Evolutionary conservation across 2,888 invertebrate species (phyloP).

Genomic region (Drosophila maculinotata): DNA sequence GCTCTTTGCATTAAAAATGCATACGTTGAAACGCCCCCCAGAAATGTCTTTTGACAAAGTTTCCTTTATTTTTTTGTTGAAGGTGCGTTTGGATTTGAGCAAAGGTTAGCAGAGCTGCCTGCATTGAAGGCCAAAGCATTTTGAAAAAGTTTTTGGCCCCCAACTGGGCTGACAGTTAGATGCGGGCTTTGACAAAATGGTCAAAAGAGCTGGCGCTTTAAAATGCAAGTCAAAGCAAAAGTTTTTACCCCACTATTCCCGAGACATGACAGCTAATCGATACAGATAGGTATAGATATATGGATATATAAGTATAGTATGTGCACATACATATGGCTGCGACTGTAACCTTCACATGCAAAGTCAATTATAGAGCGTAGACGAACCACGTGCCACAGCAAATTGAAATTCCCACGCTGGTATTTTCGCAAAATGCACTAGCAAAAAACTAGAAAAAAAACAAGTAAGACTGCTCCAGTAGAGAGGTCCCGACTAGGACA

Average conservation of each 20-base stretch:
- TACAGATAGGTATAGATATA: constrained; percentile 26
- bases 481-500: no score
- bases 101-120: constrained; percentile 3
- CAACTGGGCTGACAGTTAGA: constrained; percentile 49
- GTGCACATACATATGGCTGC: not conserved
- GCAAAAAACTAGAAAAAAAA: constrained; percentile 22
- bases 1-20: constrained; percentile 73
- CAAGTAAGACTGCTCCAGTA: not conserved
- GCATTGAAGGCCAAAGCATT: constrained; percentile 56
- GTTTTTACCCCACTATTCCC: constrained; percentile 4
- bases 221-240: constrained; percentile 39
- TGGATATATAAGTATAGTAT: not conserved
- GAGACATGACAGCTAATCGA: constrained; percentile 51
- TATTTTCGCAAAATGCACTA: constrained; percentile 31
- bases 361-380: constrained; percentile 58
- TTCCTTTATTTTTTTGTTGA: constrained; percentile 26
- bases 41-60: constrained; percentile 16
- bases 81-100: constrained; percentile 36
- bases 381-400: constrained; percentile 55
- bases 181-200: constrained; percentile 64
- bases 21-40: constrained; percentile 45
- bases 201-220: constrained; percentile 38
- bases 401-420: constrained; percentile 69
- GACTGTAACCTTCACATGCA: constrained; percentile 36
- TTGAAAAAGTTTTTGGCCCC: constrained; percentile 32